Conservation (phyloP, 2,797 vertebrate species). For the Salarias fasciatus region DNA sequence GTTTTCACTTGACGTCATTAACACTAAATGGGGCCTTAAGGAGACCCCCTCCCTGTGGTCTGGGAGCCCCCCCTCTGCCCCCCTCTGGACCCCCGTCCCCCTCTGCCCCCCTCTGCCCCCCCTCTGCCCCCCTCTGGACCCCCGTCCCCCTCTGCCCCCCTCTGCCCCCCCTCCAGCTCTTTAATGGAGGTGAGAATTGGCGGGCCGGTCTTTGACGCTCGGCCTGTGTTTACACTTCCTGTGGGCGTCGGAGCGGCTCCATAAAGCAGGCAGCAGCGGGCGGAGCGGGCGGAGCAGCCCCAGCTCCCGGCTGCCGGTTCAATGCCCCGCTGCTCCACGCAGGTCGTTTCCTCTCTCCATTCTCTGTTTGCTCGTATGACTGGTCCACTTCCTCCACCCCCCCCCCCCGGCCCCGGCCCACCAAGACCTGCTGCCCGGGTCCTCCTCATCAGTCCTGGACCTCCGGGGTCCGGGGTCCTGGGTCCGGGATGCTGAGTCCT, state of each 20-base stretch:
- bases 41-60: too few species aligned
- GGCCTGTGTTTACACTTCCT: constrained; percentile 87
- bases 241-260: constrained; percentile 74
- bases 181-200: constrained; percentile 87
- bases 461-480: too few species aligned
- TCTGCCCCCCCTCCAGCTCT: constrained; percentile 34
- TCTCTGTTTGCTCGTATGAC: constrained; percentile 76
- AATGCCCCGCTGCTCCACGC: constrained; percentile 63
- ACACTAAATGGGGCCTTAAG: too few species aligned
- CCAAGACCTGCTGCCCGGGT: too few species aligned
- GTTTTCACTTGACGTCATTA: too few species aligned
- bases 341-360: constrained; percentile 71
- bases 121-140: too few species aligned
- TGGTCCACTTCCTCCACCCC: constrained; percentile 64
- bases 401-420: constrained; percentile 21
- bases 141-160: constrained; percentile 54
- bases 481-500: too few species aligned
- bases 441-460: too few species aligned
- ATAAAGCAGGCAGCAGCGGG: constrained; percentile 62
- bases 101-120: constrained; percentile 52
- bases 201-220: constrained; percentile 86
- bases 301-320: constrained; percentile 60
- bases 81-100: constrained; percentile 22
- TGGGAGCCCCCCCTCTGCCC: too few species aligned
- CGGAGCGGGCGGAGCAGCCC: too few species aligned